These are phyloP conservation scores for Paramormyrops hopkinsi DNA, from an alignment of 2,797 vertebrate genomes.

Conservation along the genomic window DNA sequence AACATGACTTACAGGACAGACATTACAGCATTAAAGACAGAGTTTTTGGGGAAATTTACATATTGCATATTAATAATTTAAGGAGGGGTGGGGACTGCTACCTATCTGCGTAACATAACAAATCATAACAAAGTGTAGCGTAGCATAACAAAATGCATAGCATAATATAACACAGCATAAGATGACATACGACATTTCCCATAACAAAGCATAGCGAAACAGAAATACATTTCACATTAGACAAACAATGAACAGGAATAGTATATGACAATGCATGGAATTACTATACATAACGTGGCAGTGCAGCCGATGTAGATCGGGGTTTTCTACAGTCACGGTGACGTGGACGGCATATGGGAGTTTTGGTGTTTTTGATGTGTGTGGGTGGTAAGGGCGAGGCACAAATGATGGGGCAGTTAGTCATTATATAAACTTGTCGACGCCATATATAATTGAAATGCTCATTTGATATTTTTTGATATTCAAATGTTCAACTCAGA, in stretches of 20 bases:
- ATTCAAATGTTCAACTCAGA: not conserved
- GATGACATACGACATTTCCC: not conserved
- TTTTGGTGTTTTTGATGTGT: not conserved
- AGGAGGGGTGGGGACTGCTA: not conserved
- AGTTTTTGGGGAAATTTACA: not conserved
- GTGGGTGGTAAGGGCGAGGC: not conserved
- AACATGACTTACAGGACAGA: not conserved
- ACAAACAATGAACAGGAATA: not conserved
- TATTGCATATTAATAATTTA: not conserved
- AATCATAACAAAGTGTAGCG: not conserved
- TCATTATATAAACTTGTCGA: not conserved
- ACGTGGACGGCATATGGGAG: not conserved
- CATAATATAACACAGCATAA: too few species aligned
- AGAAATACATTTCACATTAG: not conserved
- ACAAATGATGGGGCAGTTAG: not conserved
- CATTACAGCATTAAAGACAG: not conserved
- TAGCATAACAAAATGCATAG: not conserved
- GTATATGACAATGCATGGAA: not conserved
- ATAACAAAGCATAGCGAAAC: not conserved
- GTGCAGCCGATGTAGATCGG: not conserved
- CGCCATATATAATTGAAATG: not conserved
- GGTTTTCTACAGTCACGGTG: not conserved
- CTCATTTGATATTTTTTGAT: not conserved
- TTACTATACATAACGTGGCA: not conserved
- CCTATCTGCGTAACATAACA: not conserved